These are phyloP conservation scores for Argynnis bischoffii DNA, from an alignment of 2,888 invertebrate genomes.

Conservation along the genomic window DNA sequence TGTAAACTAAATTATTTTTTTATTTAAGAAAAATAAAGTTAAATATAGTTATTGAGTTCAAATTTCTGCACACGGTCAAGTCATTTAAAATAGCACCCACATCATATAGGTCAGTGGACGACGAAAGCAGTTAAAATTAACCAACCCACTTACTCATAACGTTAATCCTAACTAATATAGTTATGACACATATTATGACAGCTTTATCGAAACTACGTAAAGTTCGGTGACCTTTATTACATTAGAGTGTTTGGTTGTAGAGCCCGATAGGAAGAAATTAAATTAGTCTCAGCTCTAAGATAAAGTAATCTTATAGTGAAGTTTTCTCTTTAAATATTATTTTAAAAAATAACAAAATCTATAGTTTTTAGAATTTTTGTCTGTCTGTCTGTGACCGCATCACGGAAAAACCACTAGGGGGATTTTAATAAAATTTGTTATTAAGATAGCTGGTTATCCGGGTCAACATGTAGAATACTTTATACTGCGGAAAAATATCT, in stretches of 20 bases:
- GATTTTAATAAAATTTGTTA: too few relatives aligned
- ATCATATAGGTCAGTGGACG: conserved; percentile 47
- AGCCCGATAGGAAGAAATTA: too few relatives aligned
- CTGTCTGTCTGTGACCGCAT: too few relatives aligned
- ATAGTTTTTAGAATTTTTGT: too few relatives aligned
- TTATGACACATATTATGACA: conserved; percentile 8
- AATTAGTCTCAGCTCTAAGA: too few relatives aligned
- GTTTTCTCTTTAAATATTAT: too few relatives aligned
- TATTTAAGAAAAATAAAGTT: neutral
- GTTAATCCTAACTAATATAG: conserved; percentile 12
- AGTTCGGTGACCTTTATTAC: neutral
- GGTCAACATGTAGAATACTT: too few relatives aligned
- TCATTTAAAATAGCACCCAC: conserved; percentile 39
- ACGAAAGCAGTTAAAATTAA: conserved; percentile 45
- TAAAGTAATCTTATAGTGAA: too few relatives aligned
- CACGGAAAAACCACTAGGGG: too few relatives aligned
- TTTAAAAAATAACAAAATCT: too few relatives aligned
- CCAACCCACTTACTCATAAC: conserved; percentile 32
- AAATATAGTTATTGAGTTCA: neutral
- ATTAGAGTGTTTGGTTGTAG: neutral
- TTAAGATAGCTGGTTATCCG: too few relatives aligned
- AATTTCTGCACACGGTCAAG: conserved; percentile 29
- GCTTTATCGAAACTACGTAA: conserved; percentile 1
- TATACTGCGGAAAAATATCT: too few relatives aligned
- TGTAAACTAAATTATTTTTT: neutral